phyloP scores from a whole-genome alignment of 53 echinoderm and acorn worm species.

The Echinometra lucunter region DNA sequence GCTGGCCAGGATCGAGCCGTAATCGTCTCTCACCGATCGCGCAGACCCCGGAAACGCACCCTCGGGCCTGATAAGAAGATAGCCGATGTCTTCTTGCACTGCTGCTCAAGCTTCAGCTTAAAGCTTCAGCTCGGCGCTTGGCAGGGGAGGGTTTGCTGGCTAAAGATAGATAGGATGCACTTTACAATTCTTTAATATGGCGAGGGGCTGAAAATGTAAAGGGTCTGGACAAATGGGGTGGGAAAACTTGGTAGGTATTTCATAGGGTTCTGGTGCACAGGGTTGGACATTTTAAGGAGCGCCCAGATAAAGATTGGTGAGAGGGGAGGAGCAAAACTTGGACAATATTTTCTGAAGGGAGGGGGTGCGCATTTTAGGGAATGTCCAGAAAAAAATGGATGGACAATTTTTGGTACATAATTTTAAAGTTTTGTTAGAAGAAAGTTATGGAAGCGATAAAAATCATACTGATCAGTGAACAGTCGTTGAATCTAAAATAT shows the following conservation, averaged over 20 bases:
- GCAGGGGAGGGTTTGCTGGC: background rate
- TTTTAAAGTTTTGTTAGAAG: too few species aligned
- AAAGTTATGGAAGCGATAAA: too few species aligned
- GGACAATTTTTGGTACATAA: too few species aligned
- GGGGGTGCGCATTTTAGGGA: too few species aligned
- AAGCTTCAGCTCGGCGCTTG: background rate
- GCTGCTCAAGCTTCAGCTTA: background rate
- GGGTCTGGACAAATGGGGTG: background rate
- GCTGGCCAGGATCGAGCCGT: conserved; percentile 36
- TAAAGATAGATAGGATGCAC: background rate
- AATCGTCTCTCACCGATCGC: conserved; percentile 50
- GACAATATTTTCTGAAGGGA: too few species aligned
- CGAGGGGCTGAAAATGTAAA: background rate
- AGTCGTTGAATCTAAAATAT: too few species aligned
- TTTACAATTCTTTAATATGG: background rate
- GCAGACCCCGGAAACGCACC: conserved; percentile 57
- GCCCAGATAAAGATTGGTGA: too few species aligned
- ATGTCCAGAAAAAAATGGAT: too few species aligned
- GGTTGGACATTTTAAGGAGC: too few species aligned
- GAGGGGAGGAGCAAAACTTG: too few species aligned
- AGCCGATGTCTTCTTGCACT: conserved; percentile 22
- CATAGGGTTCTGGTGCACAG: background rate
- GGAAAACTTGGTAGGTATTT: background rate
- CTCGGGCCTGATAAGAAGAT: conserved; percentile 59
- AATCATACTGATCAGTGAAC: too few species aligned